phyloP scores from a whole-genome alignment of 2,888 invertebrate species.

The Linnaemya tessellans region DNA sequence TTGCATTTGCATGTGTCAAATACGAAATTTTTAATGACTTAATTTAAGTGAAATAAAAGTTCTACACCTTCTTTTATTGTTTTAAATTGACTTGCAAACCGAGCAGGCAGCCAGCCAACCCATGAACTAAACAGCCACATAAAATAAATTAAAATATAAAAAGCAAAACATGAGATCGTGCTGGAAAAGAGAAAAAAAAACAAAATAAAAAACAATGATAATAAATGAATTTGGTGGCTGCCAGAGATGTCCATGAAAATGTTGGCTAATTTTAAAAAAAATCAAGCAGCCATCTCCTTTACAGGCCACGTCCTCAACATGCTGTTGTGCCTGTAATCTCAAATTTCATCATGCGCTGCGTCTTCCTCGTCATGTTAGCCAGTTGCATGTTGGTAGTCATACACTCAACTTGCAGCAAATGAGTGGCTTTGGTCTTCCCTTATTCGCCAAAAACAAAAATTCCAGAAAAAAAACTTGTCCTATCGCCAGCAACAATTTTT shows the following conservation, averaged over 20 bases:
- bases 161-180: slow-evolving; percentile 60
- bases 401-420: slow-evolving; percentile 28
- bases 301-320: slow-evolving; percentile 15
- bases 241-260: slow-evolving; percentile 4
- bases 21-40: slow-evolving; percentile 80
- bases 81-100: slow-evolving; percentile 72
- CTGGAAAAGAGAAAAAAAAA: slow-evolving; percentile 26
- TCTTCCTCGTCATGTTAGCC: slow-evolving; percentile 45
- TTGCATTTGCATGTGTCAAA: slow-evolving; percentile 67
- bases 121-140: slow-evolving; percentile 39
- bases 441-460: not conserved
- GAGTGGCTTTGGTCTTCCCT: slow-evolving; percentile 17
- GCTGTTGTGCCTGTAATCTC: slow-evolving; percentile 57
- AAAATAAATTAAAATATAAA: slow-evolving; percentile 30
- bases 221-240: slow-evolving; percentile 49
- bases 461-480: not conserved
- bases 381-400: slow-evolving; percentile 62
- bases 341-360: slow-evolving; percentile 60
- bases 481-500: slow-evolving; percentile 22
- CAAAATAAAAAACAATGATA: slow-evolving; percentile 29
- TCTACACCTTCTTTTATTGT: slow-evolving; percentile 81
- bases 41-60: slow-evolving; percentile 82
- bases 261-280: not conserved
- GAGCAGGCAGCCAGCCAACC: slow-evolving; percentile 5
- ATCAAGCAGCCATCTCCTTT: slow-evolving; percentile 23